phyloP scores from a whole-genome alignment of 2,113 vertebrate genomes.

The Notothenia rossii region DNA sequence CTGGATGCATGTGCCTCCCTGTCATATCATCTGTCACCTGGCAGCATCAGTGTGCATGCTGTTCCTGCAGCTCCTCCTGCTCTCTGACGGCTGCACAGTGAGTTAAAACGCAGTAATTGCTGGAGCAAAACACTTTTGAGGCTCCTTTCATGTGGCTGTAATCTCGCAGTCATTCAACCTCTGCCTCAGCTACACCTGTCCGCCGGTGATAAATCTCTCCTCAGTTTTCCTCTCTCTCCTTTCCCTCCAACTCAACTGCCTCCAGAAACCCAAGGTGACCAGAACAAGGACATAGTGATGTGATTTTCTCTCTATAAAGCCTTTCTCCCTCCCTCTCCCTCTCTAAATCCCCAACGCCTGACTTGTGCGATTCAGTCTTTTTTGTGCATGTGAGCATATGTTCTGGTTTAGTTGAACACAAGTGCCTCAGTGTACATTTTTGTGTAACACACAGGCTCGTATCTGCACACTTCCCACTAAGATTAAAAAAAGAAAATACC shows the following conservation, averaged over 20 bases:
- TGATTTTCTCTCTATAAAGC: constrained; percentile 35
- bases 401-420: constrained; percentile 23
- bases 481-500: constrained; percentile 28
- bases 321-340: not conserved
- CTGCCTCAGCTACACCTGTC: constrained; percentile 46
- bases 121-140: constrained; percentile 25
- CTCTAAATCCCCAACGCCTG: constrained; percentile 24
- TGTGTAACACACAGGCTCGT: constrained; percentile 12
- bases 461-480: constrained; percentile 13
- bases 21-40: not conserved
- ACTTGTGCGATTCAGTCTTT: constrained; percentile 27
- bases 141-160: constrained; percentile 36
- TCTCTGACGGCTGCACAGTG: not conserved
- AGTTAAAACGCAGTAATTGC: constrained; percentile 37
- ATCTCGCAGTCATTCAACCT: constrained; percentile 45
- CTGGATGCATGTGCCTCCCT: not conserved
- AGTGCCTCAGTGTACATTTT: constrained; percentile 16
- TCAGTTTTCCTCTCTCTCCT: constrained; percentile 8
- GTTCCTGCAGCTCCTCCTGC: not conserved
- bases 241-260: constrained; percentile 28
- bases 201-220: constrained; percentile 63
- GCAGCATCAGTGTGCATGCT: not conserved
- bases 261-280: constrained; percentile 58
- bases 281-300: constrained; percentile 40
- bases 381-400: not conserved